Percentiles rank a stretch among this genome's conserved stretches.
phyloP scores from a whole-genome alignment of 53 echinoderm and acorn worm genomes.

The Zoroaster sp. region DNA sequence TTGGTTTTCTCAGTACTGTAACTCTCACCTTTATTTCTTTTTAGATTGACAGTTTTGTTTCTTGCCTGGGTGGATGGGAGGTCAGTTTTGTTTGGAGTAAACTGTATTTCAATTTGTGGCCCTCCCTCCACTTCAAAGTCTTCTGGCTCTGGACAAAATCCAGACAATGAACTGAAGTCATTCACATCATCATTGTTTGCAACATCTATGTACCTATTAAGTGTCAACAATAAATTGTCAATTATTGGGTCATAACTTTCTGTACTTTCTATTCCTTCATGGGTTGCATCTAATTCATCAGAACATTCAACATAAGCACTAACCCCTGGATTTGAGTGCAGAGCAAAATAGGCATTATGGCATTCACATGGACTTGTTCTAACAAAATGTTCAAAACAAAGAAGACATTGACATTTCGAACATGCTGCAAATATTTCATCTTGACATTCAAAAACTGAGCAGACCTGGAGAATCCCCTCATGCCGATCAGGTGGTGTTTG shows the following conservation, averaged over 20 bases:
- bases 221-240: neutral
- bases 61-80: neutral
- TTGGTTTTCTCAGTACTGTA: neutral
- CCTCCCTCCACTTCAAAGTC: no score
- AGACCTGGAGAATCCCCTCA: neutral
- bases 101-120: neutral
- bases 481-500: neutral
- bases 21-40: constrained; percentile 20
- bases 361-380: constrained; percentile 11
- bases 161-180: neutral
- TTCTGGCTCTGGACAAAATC: no score
- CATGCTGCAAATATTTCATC: constrained; percentile 7
- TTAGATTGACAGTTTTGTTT: constrained; percentile 3
- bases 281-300: no score
- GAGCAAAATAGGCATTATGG: constrained; percentile 32
- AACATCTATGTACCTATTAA: neutral
- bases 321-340: neutral
- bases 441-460: neutral
- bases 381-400: constrained; percentile 51
- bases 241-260: neutral
- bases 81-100: neutral
- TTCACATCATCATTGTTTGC: neutral
- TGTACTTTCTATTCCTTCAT: neutral
- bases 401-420: neutral
- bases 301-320: constrained; percentile 1